phyloP scores from a whole-genome alignment of 2,113 vertebrate species.

The Oncorhynchus gorbuscha region DNA sequence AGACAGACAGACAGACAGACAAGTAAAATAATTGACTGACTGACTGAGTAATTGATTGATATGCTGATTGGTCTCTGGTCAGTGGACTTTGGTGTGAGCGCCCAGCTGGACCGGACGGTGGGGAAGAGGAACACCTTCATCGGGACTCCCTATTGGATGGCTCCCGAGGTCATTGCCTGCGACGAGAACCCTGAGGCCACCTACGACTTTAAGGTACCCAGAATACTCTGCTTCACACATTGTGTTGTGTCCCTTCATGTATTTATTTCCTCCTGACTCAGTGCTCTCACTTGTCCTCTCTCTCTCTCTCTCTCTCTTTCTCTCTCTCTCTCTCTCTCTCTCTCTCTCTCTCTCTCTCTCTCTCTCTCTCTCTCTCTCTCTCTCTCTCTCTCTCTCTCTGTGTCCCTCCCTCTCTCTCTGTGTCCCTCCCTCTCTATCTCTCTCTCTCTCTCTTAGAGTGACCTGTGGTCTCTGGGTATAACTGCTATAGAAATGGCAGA shows the following conservation, averaged over 20 bases:
- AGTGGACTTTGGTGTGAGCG: conserved; percentile 93
- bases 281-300: not conserved
- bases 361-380: not conserved
- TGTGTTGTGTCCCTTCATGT: not conserved
- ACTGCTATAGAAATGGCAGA: conserved; percentile 79
- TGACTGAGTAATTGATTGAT: not conserved
- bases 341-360: conserved; percentile 33
- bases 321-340: not conserved
- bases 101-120: conserved; percentile 85
- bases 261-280: not conserved
- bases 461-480: conserved; percentile 77
- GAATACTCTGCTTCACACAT: not conserved
- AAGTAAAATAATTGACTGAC: not conserved
- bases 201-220: conserved; percentile 85
- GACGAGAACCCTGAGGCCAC: conserved; percentile 85
- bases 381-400: not conserved
- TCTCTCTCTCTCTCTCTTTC: not conserved
- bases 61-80: not conserved
- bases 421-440: not conserved
- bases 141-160: conserved; percentile 94
- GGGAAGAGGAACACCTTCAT: conserved; percentile 89
- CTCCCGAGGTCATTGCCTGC: conserved; percentile 88
- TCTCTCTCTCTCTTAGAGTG: conserved; percentile 65
- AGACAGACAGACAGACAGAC: not conserved
- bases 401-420: too few relatives aligned